Percentiles rank a stretch among this genome's conserved stretches.
These are phyloP conservation scores for Peromyscus californicus DNA, from an alignment of 2,113 vertebrate species.

Conservation along the genomic window DNA sequence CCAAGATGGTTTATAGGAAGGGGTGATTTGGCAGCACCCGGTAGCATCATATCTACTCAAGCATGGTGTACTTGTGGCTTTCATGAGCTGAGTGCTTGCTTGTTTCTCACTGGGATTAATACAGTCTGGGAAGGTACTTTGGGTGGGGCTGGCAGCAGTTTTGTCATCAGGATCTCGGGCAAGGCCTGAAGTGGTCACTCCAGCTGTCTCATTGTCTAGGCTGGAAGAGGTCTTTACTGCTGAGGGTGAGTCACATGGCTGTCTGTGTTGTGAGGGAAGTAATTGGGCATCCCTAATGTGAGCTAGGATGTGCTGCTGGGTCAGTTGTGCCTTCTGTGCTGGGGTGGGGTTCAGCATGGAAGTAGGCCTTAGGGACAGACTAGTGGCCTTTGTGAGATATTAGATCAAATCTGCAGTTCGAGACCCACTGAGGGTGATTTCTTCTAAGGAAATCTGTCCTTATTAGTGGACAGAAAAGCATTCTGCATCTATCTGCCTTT, in stretches of 20 bases:
- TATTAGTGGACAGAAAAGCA: neutral
- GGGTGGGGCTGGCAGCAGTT: neutral
- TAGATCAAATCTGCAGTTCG: neutral
- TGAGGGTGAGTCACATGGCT: neutral
- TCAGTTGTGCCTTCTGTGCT: neutral
- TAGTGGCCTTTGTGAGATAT: neutral
- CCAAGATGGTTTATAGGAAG: neutral
- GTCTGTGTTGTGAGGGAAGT: neutral
- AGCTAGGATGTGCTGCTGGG: neutral
- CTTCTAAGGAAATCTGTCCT: neutral
- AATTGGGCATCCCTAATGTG: neutral
- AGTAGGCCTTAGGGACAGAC: neutral
- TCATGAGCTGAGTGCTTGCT: neutral
- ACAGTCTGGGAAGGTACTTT: neutral
- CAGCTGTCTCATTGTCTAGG: neutral
- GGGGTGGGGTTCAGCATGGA: neutral
- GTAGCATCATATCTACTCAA: neutral
- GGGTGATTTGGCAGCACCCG: neutral
- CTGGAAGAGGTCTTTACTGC: neutral
- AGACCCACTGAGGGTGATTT: neutral
- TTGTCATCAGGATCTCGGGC: neutral
- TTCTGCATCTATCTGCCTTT: neutral
- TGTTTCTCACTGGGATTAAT: neutral
- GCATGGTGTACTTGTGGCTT: neutral
- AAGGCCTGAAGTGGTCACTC: neutral